Conservation (phyloP, 2,113 vertebrate genomes). For the Cairina moschata region DNA sequence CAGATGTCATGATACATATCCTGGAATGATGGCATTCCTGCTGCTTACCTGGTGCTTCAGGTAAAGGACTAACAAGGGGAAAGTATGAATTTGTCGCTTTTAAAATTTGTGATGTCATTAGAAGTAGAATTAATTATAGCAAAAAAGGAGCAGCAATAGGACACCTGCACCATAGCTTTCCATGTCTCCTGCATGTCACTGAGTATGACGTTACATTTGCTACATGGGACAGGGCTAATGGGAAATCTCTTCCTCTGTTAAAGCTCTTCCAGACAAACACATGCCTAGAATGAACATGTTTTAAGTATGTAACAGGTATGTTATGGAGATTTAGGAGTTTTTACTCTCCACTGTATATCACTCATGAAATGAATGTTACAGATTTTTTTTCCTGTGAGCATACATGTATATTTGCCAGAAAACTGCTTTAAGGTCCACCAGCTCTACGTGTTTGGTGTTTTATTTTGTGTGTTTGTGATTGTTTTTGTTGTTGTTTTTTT, state of each 20-base stretch:
- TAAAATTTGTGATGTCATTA: neutral
- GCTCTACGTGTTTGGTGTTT: neutral
- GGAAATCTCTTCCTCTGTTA: neutral
- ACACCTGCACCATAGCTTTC: neutral
- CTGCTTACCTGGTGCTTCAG: neutral
- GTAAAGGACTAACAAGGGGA: neutral
- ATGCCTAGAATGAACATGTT: neutral
- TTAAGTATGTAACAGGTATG: neutral
- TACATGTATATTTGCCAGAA: neutral
- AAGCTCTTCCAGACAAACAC: neutral
- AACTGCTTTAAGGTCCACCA: neutral
- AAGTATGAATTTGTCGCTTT: neutral
- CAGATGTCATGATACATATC: fast-evolving
- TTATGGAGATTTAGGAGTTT: neutral
- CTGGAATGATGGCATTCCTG: neutral
- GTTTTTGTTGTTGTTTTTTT: too few species aligned
- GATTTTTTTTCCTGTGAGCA: neutral
- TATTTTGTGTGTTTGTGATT: too few species aligned
- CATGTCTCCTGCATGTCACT: fast-evolving
- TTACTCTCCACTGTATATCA: neutral
- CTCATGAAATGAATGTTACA: neutral
- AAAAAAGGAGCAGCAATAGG: neutral
- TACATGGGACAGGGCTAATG: neutral
- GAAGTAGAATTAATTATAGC: neutral
- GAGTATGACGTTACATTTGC: neutral